Percentiles rank a stretch among this genome's conserved stretches.
Evolutionary conservation across 2,888 invertebrate species (phyloP).

Genomic region (Eumacrocentrus americanus): DNA sequence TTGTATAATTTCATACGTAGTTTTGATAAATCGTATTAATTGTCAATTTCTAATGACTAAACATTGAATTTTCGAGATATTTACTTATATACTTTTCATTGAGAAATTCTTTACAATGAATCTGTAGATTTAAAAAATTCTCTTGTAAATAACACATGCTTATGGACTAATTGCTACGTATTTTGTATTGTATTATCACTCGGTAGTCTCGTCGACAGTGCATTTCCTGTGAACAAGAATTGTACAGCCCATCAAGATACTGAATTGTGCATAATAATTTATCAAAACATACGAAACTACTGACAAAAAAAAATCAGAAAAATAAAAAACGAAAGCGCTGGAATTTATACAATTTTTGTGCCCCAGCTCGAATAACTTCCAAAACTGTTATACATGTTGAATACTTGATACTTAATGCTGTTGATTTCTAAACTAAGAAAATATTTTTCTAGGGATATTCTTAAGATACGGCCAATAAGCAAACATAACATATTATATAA

Average conservation of each 20-base stretch:
- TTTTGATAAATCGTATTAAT: constrained; percentile 9
- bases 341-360: constrained; percentile 38
- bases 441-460: constrained; percentile 42
- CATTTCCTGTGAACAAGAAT: constrained; percentile 12
- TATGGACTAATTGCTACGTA: no score
- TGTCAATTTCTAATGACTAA: constrained; percentile 1
- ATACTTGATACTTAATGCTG: constrained; percentile 39
- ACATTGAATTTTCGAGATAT: not conserved
- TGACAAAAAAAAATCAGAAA: constrained; percentile 25
- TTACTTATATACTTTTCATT: not conserved
- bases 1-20: constrained; percentile 2
- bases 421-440: constrained; percentile 38
- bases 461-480: constrained; percentile 36
- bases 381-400: constrained; percentile 39
- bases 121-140: no score
- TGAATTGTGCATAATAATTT: constrained; percentile 12
- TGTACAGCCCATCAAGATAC: constrained; percentile 10
- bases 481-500: constrained; percentile 32
- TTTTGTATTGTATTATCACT: no score
- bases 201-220: constrained; percentile 4
- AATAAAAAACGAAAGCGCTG: constrained; percentile 29
- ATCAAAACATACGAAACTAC: constrained; percentile 1
- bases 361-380: constrained; percentile 38
- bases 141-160: no score
- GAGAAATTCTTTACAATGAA: no score